Evolutionary conservation across 2,113 vertebrate species (phyloP), one percentile per base, ranked within the genome.

Genomic region (Peucedramus taeniatus): DNA sequence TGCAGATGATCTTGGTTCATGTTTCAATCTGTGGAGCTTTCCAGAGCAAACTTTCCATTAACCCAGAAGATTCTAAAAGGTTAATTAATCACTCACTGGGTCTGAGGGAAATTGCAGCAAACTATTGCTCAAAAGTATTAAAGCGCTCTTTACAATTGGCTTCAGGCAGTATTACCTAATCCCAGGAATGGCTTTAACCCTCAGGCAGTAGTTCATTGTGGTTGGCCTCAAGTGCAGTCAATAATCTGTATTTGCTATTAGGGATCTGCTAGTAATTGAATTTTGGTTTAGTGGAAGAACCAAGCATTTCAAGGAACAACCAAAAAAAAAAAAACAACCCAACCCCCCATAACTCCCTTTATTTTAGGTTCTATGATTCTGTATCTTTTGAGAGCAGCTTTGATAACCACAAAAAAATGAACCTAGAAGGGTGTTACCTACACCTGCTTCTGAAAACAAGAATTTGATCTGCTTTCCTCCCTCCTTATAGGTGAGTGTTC

Each of bases 81-180:
- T 95, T 96, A 96, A 95, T 96, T 96, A 96, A 90, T 93, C 80
- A 94, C 86, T 92, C 76, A 18, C 80, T 92, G 27, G 40, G 80
- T 96, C 69, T 94, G 80, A 94, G 80, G 60, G n/a, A 94, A 96
- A 96, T 79, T 93, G 76, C 83, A 87, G 72, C 85, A 94, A 94
- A 93, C 76, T 89, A 42, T 79, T 89, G 77, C 90, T 72, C 76
- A 89, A 68, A 93, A 91, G 83, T 91, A 95, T 96, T 96, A 93
- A 92, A 96, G 39, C 0, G 0, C 53, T 89, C 45, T 71, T 88
- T 77, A 75, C 13, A 8, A 87, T 53, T 89, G 76, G 83, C 72
- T 94, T 95, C 53, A 72, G 92, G 90, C 80, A 93, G 13, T 93
- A 84, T 82, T 93, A 88, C 86, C 90, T 92, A 90, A 92, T 93